These are phyloP conservation scores for Fringilla coelebs DNA, from an alignment of 2,797 vertebrate genomes.

Conservation along the genomic window DNA sequence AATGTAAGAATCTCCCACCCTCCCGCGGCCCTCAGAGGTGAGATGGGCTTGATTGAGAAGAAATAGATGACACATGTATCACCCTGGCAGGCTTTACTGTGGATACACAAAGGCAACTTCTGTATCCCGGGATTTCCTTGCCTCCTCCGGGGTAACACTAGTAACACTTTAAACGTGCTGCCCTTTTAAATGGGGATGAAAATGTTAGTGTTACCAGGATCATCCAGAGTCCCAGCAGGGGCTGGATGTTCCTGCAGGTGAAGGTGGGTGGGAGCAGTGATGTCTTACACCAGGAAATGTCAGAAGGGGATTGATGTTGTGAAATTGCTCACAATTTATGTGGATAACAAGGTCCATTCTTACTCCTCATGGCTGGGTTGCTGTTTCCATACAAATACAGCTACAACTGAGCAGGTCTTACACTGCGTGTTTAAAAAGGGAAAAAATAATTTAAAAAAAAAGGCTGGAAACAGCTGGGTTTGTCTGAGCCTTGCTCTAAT, in stretches of 20 bases:
- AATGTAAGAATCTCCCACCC: neutral
- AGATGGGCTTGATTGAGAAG: neutral
- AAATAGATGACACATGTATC: rapidly evolving
- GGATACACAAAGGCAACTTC: neutral
- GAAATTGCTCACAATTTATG: neutral
- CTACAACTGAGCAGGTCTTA: neutral
- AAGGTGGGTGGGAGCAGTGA: neutral
- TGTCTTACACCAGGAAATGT: rapidly evolving
- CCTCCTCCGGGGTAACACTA: neutral
- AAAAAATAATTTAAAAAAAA: neutral
- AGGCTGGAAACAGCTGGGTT: neutral
- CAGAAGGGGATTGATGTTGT: neutral
- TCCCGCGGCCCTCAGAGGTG: rapidly evolving
- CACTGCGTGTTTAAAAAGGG: neutral
- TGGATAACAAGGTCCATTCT: neutral
- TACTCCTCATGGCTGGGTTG: neutral
- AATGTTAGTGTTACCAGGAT: neutral
- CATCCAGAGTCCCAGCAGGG: rapidly evolving
- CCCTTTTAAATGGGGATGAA: neutral
- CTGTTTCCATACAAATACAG: neutral
- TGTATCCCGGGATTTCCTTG: neutral
- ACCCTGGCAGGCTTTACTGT: neutral
- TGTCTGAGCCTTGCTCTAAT: neutral
- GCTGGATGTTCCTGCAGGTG: neutral
- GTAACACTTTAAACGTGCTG: neutral